These are phyloP conservation scores for Chlorodrepanis virens DNA, from an alignment of 2,113 vertebrate species.

Conservation along the genomic window DNA sequence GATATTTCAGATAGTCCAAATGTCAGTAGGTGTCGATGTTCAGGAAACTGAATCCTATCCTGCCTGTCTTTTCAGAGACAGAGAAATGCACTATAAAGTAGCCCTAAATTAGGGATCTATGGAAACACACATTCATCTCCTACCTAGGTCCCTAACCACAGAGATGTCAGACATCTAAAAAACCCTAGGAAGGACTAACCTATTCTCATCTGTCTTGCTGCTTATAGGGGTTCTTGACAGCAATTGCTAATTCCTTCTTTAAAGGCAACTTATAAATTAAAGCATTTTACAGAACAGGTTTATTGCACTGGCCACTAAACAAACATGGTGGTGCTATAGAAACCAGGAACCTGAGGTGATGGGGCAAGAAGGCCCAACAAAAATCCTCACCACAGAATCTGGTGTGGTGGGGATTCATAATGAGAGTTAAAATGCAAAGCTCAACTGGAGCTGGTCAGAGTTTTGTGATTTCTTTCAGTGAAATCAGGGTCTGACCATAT, in stretches of 20 bases:
- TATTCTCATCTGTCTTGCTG: background rate
- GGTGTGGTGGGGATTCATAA: background rate
- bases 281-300: background rate
- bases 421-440: background rate
- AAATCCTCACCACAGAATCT: background rate
- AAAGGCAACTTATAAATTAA: background rate
- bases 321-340: background rate
- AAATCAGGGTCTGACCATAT: background rate
- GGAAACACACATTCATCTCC: background rate
- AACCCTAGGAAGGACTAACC: background rate
- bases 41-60: background rate
- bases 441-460: background rate
- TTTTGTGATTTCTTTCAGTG: background rate
- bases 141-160: background rate
- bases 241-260: background rate
- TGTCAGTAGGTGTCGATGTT: background rate
- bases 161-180: background rate
- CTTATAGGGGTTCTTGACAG: background rate
- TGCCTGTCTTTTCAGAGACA: background rate
- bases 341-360: background rate
- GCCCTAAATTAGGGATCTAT: background rate
- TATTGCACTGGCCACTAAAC: background rate
- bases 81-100: background rate
- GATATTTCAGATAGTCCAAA: background rate
- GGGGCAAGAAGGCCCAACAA: background rate